phyloP scores from a whole-genome alignment of 2,113 vertebrate species.

The Xiphophorus maculatus region DNA sequence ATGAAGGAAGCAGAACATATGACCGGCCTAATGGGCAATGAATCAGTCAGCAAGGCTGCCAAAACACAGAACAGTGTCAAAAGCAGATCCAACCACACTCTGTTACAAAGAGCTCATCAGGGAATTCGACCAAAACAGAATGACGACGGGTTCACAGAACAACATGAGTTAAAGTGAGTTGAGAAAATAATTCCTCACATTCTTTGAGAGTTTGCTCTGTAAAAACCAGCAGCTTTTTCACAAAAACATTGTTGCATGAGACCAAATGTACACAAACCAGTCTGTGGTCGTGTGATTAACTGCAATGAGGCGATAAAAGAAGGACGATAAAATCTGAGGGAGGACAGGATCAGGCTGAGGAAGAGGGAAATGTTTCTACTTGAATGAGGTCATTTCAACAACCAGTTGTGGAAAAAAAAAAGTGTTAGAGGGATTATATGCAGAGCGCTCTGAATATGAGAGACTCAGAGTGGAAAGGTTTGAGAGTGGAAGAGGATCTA shows the following conservation, averaged over 20 bases:
- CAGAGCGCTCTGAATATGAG: background rate
- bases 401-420: conserved; percentile 6
- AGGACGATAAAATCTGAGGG: conserved; percentile 18
- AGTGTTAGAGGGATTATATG: conserved; percentile 3
- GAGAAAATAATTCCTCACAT: conserved; percentile 6
- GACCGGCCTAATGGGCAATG: conserved; percentile 3
- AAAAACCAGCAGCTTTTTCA: conserved; percentile 17
- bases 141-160: background rate
- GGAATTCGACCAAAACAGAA: background rate
- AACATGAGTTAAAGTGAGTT: background rate
- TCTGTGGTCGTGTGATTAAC: conserved; percentile 22
- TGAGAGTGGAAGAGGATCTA: conserved; percentile 4
- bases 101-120: background rate
- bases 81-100: conserved; percentile 17
- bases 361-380: conserved; percentile 35
- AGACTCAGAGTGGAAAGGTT: background rate
- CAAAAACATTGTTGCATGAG: background rate
- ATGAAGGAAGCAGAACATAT: conserved; percentile 19
- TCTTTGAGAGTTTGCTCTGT: background rate
- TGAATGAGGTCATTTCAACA: conserved; percentile 25
- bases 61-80: conserved; percentile 15
- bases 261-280: conserved; percentile 2
- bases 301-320: conserved; percentile 18
- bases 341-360: conserved; percentile 16
- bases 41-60: conserved; percentile 16